Percentiles rank a stretch among this genome's conserved stretches.
phyloP scores from a whole-genome alignment of 2,113 vertebrate species.

The Promerops cafer region DNA sequence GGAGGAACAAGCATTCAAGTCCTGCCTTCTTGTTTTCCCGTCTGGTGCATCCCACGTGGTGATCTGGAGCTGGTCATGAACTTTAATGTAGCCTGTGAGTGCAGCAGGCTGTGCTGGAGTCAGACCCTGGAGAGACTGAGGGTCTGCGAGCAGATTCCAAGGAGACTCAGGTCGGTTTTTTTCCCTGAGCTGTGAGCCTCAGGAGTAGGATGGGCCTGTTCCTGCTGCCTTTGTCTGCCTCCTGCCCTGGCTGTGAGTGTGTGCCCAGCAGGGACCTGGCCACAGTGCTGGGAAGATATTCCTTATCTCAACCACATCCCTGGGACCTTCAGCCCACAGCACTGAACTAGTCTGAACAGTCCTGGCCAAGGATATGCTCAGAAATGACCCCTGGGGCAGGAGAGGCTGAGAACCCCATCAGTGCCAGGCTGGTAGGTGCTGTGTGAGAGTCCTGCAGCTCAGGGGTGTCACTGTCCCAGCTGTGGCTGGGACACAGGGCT shows the following conservation, averaged over 20 bases:
- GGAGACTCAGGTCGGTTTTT: background rate
- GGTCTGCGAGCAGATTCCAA: background rate
- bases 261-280: background rate
- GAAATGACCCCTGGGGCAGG: background rate
- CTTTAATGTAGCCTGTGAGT: background rate
- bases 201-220: background rate
- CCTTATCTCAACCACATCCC: background rate
- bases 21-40: background rate
- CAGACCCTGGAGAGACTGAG: background rate
- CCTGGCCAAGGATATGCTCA: background rate
- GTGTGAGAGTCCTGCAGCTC: background rate
- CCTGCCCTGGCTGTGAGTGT: too few species aligned
- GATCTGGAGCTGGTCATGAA: background rate
- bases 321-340: background rate
- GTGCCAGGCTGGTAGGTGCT: background rate
- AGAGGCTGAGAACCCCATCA: background rate
- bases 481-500: background rate
- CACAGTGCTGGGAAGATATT: background rate
- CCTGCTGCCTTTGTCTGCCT: background rate
- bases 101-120: background rate
- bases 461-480: background rate
- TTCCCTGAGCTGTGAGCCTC: background rate
- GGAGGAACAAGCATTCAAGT: background rate
- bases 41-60: too few species aligned
- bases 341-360: background rate